Base-by-base conservation (phyloP, 2,113 vertebrate genomes). In the Arvicanthis niloticus region DNA sequence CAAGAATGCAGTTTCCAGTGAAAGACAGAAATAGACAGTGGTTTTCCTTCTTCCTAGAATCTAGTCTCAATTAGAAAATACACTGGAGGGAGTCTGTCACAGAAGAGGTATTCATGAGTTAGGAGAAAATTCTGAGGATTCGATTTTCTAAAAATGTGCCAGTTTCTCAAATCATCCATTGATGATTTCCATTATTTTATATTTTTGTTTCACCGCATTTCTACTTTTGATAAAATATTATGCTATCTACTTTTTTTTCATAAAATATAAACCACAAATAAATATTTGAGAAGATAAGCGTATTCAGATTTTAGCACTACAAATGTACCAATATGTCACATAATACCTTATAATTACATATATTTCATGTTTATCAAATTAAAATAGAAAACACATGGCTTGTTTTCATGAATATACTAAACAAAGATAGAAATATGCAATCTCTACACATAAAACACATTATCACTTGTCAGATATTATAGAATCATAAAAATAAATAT, bases 81-180 rank as follows among this genome's bases (percentile, higher is more conserved):
- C 0, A 91, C 4, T 42, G 6, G 1, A n/a, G 3, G 5, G 2
- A 81, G 7, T 11, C 72, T 80, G 56, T 40, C 58, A 90, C 68
- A 89, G 48, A 84, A 34, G 88, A 96, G 15, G 89, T 75, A 72
- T 53, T 78, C 77, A 77, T 48, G 7, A 89, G 88, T 76, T 58
- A 85, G 21, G 3, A 75, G 22, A 10, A 67, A 75, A 31, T 45
- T 95, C 45, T 75, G 93, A 90, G 21, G 6, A 92, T 65, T 75
- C 65, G 7, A 72, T 95, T 72, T 62, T 65, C 26, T 65, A 29
- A 12, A 88, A 67, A 62, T 42, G 53, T 17, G 19, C 8, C 31
- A 2, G 37, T 88, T 84, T 93, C 42, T 62, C 26, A 89, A 88
- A 75, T 91, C 2, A 51, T 0, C 70, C 21, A 62, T 4, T 56